Percentiles rank a stretch among this genome's conserved stretches.
Conservation (phyloP, 1,140 invertebrate genomes). For the Teleopsis dalmanni region DNA sequence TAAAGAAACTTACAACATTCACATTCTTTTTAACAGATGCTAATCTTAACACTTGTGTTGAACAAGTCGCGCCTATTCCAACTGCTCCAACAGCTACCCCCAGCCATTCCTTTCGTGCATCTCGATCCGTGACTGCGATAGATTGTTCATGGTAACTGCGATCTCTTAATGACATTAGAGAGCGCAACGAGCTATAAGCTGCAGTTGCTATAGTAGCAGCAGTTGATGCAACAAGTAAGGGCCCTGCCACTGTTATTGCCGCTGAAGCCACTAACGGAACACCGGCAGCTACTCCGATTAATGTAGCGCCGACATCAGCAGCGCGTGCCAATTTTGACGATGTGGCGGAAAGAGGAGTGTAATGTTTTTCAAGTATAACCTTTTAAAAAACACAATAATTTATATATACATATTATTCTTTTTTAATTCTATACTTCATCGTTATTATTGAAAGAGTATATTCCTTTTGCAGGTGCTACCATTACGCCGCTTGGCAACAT, state of each 20-base stretch:
- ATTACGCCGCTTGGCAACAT: conserved; percentile 27
- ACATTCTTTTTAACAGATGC: conserved; percentile 26
- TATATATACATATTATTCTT: not conserved
- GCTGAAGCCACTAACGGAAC: conserved; percentile 16
- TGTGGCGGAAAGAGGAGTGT: not conserved
- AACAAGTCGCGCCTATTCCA: conserved; percentile 28
- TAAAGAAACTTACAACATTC: conserved; percentile 19
- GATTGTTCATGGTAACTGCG: conserved; percentile 33
- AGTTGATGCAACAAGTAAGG: conserved; percentile 21
- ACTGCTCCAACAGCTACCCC: conserved; percentile 22
- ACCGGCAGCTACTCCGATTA: conserved; percentile 7
- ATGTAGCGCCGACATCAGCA: not conserved
- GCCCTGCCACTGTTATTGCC: conserved; percentile 17
- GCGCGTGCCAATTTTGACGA: not conserved
- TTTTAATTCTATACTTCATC: conserved; percentile 11
- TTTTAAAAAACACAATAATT: not conserved
- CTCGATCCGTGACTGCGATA: conserved; percentile 21
- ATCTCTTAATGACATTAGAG: conserved; percentile 20
- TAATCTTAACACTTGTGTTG: conserved; percentile 21
- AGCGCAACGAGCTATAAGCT: conserved; percentile 23
- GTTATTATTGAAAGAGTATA: conserved; percentile 22
- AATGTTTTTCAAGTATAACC: conserved; percentile 17
- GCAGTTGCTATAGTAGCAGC: conserved; percentile 20
- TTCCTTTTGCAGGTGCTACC: conserved; percentile 28
- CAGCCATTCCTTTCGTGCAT: conserved; percentile 28